phyloP scores from a whole-genome alignment of 2,113 vertebrate genomes.

The Canis aureus region DNA sequence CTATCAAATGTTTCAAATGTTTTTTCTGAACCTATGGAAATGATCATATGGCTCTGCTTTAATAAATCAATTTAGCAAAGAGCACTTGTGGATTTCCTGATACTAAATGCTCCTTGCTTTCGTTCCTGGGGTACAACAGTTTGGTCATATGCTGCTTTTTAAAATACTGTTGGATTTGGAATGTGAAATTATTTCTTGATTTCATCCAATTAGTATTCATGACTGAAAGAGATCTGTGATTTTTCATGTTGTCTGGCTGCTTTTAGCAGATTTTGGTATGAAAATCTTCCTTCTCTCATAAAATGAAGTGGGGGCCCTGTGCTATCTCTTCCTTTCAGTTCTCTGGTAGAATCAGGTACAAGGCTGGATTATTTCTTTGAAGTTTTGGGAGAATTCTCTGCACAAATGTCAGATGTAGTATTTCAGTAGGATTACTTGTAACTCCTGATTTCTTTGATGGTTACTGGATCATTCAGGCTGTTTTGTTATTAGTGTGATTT shows the following conservation, averaged over 20 bases:
- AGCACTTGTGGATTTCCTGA: not conserved
- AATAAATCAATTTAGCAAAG: not conserved
- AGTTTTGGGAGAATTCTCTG: not conserved
- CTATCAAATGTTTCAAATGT: not conserved
- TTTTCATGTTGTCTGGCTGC: not conserved
- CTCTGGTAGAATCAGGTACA: not conserved
- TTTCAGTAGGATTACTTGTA: not conserved
- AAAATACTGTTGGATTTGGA: not conserved
- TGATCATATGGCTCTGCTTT: not conserved
- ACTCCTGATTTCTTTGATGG: not conserved
- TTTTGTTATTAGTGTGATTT: not conserved
- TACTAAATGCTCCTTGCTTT: not conserved
- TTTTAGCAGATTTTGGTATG: not conserved
- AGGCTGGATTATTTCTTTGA: not conserved
- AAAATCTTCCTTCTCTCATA: not conserved
- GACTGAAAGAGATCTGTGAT: not conserved
- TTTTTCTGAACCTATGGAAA: not conserved
- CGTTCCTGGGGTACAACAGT: not conserved
- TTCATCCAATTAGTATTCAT: not conserved
- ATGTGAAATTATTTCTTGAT: not conserved
- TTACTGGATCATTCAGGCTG: not conserved
- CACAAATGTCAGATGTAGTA: not conserved
- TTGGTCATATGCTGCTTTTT: not conserved
- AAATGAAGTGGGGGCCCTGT: not conserved
- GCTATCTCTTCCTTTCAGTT: not conserved